These are phyloP conservation scores for Apogon hyalosoma DNA, from an alignment of 2,797 vertebrate species.

Conservation along the genomic window DNA sequence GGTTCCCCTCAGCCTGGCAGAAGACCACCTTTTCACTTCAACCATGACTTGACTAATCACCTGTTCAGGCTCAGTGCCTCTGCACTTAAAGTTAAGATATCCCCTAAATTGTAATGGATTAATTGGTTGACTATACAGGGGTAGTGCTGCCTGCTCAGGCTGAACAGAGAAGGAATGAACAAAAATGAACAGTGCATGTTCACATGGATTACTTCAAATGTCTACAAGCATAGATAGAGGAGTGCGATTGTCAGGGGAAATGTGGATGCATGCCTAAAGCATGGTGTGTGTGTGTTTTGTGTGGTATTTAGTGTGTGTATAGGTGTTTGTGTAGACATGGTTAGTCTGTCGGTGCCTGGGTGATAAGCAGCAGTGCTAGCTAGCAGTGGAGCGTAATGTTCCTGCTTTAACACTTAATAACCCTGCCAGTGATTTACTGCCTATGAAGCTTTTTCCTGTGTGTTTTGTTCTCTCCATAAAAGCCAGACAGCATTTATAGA, in stretches of 20 bases:
- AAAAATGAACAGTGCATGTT: constrained; percentile 54
- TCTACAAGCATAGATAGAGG: constrained; percentile 52
- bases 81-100: constrained; percentile 67
- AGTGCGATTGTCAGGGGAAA: constrained; percentile 24
- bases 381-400: constrained; percentile 64
- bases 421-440: constrained; percentile 73
- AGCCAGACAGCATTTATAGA: constrained; percentile 68
- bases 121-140: constrained; percentile 71
- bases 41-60: constrained; percentile 53
- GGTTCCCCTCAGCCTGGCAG: constrained; percentile 60
- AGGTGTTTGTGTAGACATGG: constrained; percentile 53
- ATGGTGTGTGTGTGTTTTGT: constrained; percentile 10
- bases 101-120: constrained; percentile 69
- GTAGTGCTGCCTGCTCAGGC: constrained; percentile 53
- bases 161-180: constrained; percentile 43
- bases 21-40: constrained; percentile 60
- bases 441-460: constrained; percentile 66
- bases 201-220: constrained; percentile 46
- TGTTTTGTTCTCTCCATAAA: constrained; percentile 74
- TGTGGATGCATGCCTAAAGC: constrained; percentile 22
- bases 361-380: constrained; percentile 63
- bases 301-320: constrained; percentile 15
- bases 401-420: constrained; percentile 76
- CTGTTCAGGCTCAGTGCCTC: constrained; percentile 64
- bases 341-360: constrained; percentile 38